A percentile compares a stretch with the other conserved stretches of the same genome.
Evolutionary conservation across 2,888 invertebrate genomes (phyloP).

Genomic region (Linnaemya vulpina): DNA sequence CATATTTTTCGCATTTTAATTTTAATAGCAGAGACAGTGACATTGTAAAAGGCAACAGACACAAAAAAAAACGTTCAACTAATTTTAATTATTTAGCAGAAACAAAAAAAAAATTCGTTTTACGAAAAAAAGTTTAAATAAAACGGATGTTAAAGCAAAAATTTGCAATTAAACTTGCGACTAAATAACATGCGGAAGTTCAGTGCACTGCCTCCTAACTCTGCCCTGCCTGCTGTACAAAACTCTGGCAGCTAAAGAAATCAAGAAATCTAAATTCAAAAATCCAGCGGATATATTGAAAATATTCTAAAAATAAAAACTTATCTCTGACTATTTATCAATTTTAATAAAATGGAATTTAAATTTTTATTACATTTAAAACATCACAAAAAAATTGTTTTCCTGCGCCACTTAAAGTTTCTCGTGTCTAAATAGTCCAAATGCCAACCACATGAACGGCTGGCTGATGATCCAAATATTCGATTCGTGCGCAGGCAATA

Average conservation of each 20-base stretch:
- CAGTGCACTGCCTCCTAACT: not conserved
- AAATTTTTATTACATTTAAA: constrained; percentile 53
- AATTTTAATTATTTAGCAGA: constrained; percentile 11
- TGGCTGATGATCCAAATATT: constrained; percentile 19
- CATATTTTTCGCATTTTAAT: not conserved
- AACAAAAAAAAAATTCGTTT: not conserved
- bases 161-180: constrained; percentile 53
- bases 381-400: not conserved
- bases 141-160: constrained; percentile 57
- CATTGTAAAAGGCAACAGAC: constrained; percentile 42
- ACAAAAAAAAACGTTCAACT: not conserved
- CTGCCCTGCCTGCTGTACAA: no score
- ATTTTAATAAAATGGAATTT: constrained; percentile 59
- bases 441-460: not conserved
- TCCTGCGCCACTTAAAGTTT: constrained; percentile 21
- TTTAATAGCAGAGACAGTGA: constrained; percentile 45
- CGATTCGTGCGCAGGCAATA: constrained; percentile 20
- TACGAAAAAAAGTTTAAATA: no score
- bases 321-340: constrained; percentile 52
- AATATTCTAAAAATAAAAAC: constrained; percentile 25
- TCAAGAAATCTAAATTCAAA: not conserved
- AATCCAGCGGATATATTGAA: constrained; percentile 51
- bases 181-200: constrained; percentile 70
- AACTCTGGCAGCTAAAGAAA: no score
- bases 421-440: constrained; percentile 44